These are phyloP conservation scores for Drosophila guanche DNA, from an alignment of 1,140 invertebrate genomes.

Conservation along the genomic window DNA sequence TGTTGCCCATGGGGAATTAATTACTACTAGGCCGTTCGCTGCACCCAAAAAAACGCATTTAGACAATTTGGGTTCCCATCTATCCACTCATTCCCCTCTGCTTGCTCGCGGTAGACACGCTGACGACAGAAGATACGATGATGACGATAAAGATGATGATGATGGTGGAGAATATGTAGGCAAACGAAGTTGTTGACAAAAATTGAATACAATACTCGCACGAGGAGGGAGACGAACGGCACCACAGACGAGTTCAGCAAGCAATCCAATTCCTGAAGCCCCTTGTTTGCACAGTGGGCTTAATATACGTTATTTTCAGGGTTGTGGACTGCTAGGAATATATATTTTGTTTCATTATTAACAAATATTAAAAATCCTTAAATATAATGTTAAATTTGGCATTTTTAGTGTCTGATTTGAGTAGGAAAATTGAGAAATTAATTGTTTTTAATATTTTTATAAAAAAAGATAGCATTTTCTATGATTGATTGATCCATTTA, in stretches of 20 bases:
- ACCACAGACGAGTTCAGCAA: constrained; percentile 32
- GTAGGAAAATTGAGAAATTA: no score
- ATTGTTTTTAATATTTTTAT: no score
- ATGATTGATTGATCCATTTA: no score
- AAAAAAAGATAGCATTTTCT: no score
- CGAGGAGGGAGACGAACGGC: constrained; percentile 9
- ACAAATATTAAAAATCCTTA: no score
- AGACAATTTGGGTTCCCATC: constrained; percentile 4
- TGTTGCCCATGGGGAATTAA: constrained; percentile 80
- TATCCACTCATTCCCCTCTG: not conserved
- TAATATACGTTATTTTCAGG: no score
- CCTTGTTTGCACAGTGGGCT: constrained; percentile 32
- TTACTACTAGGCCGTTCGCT: constrained; percentile 47
- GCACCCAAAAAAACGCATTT: constrained; percentile 16
- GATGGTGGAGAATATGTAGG: constrained; percentile 9
- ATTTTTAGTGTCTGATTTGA: no score
- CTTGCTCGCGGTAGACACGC: constrained; percentile 57
- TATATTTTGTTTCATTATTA: no score
- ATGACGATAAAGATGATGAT: constrained; percentile 11
- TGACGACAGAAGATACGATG: constrained; percentile 52
- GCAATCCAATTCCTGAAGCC: constrained; percentile 15
- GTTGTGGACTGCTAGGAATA: no score
- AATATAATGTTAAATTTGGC: no score
- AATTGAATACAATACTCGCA: constrained; percentile 74
- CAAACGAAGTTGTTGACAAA: constrained; percentile 70